A percentile compares a stretch with the other conserved stretches of the same genome.
These are phyloP conservation scores for Aegotheles bennettii DNA, from an alignment of 2,113 vertebrate species.

Conservation along the genomic window DNA sequence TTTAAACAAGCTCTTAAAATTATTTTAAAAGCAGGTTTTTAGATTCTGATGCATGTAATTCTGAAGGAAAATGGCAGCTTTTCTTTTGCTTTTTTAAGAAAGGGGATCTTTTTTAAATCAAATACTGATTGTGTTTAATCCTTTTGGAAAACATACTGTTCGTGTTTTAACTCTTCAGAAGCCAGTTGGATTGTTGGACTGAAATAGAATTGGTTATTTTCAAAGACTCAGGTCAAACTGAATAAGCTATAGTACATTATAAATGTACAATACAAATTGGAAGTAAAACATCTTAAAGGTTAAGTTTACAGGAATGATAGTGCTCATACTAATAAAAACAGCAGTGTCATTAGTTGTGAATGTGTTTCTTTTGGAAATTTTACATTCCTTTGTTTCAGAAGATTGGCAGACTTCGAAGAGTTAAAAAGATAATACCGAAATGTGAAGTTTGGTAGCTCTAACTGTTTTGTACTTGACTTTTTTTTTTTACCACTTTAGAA, in stretches of 20 bases:
- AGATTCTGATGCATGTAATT: constrained; percentile 70
- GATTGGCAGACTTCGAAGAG: constrained; percentile 85
- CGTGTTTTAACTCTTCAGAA: constrained; percentile 81
- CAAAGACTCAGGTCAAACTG: constrained; percentile 81
- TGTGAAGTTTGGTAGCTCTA: constrained; percentile 90
- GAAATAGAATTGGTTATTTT: constrained; percentile 77
- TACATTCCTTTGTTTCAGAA: constrained; percentile 84
- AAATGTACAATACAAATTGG: constrained; percentile 73
- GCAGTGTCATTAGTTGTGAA: constrained; percentile 65
- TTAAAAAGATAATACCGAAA: constrained; percentile 81
- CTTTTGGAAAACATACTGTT: constrained; percentile 64
- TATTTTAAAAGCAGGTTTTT: constrained; percentile 54
- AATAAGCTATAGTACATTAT: constrained; percentile 80
- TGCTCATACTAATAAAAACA: constrained; percentile 55
- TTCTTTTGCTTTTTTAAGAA: constrained; percentile 59
- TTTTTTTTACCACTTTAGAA: constrained; percentile 71
- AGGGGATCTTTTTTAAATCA: constrained; percentile 71
- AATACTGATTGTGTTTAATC: constrained; percentile 75
- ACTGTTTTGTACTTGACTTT: constrained; percentile 83
- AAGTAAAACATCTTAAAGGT: constrained; percentile 70
- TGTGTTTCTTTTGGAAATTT: constrained; percentile 77
- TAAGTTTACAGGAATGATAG: constrained; percentile 72
- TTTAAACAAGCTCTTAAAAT: constrained; percentile 31
- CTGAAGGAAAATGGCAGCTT: constrained; percentile 76
- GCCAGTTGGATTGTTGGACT: constrained; percentile 69